Evolutionary conservation across 2,113 vertebrate genomes (phyloP).

Genomic region (Psittacula cyanocephala): DNA sequence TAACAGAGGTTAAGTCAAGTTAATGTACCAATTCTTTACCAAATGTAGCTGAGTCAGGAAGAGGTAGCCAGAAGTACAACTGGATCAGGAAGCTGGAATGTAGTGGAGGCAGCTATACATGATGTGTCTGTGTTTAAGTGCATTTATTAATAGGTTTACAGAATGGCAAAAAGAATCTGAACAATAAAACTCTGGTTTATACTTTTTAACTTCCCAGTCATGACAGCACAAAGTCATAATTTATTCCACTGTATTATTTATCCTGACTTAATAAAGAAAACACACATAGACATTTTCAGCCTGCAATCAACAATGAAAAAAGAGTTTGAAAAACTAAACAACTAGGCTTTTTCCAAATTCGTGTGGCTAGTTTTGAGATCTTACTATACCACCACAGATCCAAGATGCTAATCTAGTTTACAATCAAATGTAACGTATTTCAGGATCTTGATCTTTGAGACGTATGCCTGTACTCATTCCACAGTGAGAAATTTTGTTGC

Average conservation of each 20-base stretch:
- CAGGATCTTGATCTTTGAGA: neutral
- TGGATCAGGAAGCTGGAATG: neutral
- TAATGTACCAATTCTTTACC: accelerated
- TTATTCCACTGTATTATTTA: neutral
- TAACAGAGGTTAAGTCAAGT: neutral
- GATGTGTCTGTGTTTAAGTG: accelerated
- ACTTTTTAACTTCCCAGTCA: neutral
- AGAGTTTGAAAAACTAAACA: neutral
- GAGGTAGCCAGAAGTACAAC: neutral
- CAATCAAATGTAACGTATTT: neutral
- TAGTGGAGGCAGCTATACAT: neutral
- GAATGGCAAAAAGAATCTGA: neutral
- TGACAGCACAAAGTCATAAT: neutral
- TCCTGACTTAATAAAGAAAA: neutral
- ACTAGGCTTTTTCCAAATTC: neutral
- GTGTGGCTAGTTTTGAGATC: neutral
- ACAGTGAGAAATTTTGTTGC: neutral
- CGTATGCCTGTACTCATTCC: neutral
- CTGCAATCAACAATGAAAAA: neutral
- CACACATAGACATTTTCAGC: neutral
- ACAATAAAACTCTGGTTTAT: neutral
- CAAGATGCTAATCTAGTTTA: neutral
- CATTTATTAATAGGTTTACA: neutral
- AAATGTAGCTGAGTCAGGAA: neutral
- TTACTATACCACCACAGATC: neutral